Percentiles rank a stretch among this genome's conserved stretches.
These are phyloP conservation scores for Hydraecia micacea DNA, from an alignment of 2,888 invertebrate genomes.

Conservation along the genomic window DNA sequence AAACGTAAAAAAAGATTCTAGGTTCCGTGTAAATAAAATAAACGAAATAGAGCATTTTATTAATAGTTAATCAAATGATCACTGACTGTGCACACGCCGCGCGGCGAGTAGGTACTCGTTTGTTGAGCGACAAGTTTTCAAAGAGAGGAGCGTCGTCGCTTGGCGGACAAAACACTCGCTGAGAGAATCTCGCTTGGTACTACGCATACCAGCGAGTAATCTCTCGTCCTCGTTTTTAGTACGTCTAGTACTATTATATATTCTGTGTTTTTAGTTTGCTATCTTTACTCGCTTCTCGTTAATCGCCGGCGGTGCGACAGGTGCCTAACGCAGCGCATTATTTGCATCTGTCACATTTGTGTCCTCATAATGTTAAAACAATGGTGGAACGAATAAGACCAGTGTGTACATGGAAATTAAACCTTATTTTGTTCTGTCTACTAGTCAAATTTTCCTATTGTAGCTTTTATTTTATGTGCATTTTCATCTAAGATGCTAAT, in stretches of 20 bases:
- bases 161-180: neutral
- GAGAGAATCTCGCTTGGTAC: neutral
- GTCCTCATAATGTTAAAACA: constrained; percentile 15
- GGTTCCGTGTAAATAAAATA: too few species aligned
- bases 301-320: neutral
- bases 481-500: too few species aligned
- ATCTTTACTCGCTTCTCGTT: neutral
- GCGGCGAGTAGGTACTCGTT: neutral
- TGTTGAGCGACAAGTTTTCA: neutral
- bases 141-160: neutral
- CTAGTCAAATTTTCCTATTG: too few species aligned
- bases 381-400: neutral
- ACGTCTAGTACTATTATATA: too few species aligned
- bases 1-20: neutral
- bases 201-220: neutral
- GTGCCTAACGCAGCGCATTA: constrained; percentile 15
- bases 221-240: too few species aligned
- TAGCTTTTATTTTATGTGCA: too few species aligned
- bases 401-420: too few species aligned
- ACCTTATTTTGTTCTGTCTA: too few species aligned
- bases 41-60: too few species aligned
- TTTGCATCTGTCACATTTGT: constrained; percentile 32
- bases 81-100: neutral
- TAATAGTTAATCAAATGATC: neutral
- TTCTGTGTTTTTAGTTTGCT: neutral